Percentiles rank a stretch among this genome's conserved stretches.
phyloP scores from a whole-genome alignment of 2,888 invertebrate species.

The Alloscopus bannaensis region DNA sequence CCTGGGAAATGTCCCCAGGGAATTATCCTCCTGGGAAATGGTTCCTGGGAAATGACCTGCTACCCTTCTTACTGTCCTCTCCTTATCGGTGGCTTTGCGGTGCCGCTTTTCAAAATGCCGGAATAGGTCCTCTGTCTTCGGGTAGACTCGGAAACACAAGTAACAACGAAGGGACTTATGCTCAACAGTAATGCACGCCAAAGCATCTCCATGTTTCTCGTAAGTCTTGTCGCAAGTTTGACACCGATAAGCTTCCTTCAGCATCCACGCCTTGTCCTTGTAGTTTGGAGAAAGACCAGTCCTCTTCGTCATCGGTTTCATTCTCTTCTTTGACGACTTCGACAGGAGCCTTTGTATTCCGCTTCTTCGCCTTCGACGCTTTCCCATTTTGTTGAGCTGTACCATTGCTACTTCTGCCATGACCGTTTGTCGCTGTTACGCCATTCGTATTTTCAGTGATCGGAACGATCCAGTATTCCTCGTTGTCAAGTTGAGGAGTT shows the following conservation, averaged over 20 bases:
- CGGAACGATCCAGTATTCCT: too few relatives aligned
- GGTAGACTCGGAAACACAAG: constrained; percentile 68
- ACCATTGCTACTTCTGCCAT: too few relatives aligned
- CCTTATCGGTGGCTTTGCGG: constrained; percentile 61
- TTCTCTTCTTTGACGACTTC: too few relatives aligned
- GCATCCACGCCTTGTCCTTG: constrained; percentile 58
- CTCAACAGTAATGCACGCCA: constrained; percentile 40
- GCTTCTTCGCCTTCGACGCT: too few relatives aligned
- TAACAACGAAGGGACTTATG: constrained; percentile 68
- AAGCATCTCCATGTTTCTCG: constrained; percentile 20
- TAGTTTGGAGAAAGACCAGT: constrained; percentile 53
- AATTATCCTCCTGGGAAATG: too few relatives aligned
- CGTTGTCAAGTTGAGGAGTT: too few relatives aligned
- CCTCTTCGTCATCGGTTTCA: constrained; percentile 45
- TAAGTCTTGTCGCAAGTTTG: constrained; percentile 53
- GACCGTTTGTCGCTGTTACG: too few relatives aligned
- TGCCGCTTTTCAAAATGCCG: constrained; percentile 64
- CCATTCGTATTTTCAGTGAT: too few relatives aligned
- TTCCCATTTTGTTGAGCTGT: too few relatives aligned
- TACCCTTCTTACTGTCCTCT: constrained; percentile 48
- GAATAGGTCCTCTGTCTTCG: constrained; percentile 68
- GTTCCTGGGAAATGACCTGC: too few relatives aligned
- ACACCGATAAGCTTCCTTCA: constrained; percentile 41
- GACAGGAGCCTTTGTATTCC: too few relatives aligned
- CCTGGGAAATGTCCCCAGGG: too few relatives aligned